A percentile compares a stretch with the other conserved stretches of the same genome.
phyloP scores from a whole-genome alignment of 1,140 invertebrate species.

The Brevipalpus yothersi region DNA sequence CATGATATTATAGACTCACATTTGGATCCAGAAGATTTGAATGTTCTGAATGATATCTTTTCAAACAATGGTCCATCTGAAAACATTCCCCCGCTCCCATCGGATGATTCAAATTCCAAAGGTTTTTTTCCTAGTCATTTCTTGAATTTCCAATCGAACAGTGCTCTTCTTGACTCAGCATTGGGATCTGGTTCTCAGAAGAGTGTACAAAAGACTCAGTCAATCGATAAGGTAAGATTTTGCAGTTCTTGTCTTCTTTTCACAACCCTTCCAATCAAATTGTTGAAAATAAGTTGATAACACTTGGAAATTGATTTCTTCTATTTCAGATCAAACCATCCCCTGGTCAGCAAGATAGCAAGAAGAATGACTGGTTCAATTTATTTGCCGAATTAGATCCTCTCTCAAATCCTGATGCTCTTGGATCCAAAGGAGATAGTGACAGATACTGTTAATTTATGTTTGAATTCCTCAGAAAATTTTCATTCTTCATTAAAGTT shows the following conservation, averaged over 20 bases:
- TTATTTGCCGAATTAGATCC: slow-evolving; percentile 82
- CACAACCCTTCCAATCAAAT: no score
- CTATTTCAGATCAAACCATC: neutral
- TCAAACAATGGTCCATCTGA: slow-evolving; percentile 13
- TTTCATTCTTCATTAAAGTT: neutral
- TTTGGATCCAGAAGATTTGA: slow-evolving; percentile 21
- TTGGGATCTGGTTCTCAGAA: neutral
- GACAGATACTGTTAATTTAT: slow-evolving; percentile 14
- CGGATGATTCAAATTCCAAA: neutral
- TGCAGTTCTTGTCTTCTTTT: no score
- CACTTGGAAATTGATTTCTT: neutral
- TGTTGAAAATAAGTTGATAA: no score
- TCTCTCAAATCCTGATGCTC: slow-evolving; percentile 43
- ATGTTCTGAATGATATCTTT: slow-evolving; percentile 25
- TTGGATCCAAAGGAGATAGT: slow-evolving; percentile 22
- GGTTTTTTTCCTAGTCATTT: slow-evolving; percentile 5
- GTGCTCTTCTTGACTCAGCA: neutral
- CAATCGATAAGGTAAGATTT: no score
- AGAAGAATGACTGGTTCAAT: slow-evolving; percentile 47
- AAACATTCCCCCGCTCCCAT: neutral
- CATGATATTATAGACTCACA: slow-evolving; percentile 20
- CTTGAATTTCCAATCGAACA: slow-evolving; percentile 2
- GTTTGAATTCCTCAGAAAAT: neutral
- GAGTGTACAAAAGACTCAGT: neutral
- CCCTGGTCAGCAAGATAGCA: slow-evolving; percentile 19